These are phyloP conservation scores for Xylocampa areola DNA, from an alignment of 2,888 invertebrate genomes.

Conservation along the genomic window DNA sequence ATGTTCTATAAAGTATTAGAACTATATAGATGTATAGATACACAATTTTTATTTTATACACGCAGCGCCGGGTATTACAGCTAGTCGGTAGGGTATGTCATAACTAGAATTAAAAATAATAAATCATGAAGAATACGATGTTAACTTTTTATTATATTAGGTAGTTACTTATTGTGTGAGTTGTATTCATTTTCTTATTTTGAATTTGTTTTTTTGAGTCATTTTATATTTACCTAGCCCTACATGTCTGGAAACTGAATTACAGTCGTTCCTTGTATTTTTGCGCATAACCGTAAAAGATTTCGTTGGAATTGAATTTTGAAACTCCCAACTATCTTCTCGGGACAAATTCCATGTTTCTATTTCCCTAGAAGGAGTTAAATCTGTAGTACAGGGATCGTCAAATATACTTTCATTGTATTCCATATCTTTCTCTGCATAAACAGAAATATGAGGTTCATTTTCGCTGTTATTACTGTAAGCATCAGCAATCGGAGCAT, in stretches of 20 bases:
- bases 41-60: no score
- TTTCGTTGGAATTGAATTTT: slow-evolving; percentile 37
- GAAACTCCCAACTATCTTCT: slow-evolving; percentile 51
- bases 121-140: no score
- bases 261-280: slow-evolving; percentile 38
- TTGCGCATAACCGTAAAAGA: slow-evolving; percentile 59
- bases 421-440: slow-evolving; percentile 13
- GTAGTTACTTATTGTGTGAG: not conserved
- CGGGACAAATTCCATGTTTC: slow-evolving; percentile 74
- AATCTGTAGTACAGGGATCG: slow-evolving; percentile 43
- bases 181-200: slow-evolving; percentile 50
- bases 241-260: slow-evolving; percentile 34
- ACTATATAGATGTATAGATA: no score
- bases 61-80: no score
- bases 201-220: slow-evolving; percentile 67
- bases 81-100: no score
- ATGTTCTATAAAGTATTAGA: no score
- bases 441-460: slow-evolving; percentile 4
- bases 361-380: slow-evolving; percentile 67
- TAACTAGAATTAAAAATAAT: no score
- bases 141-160: not conserved
- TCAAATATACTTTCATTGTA: slow-evolving; percentile 55
- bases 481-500: slow-evolving; percentile 1
- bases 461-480: slow-evolving; percentile 1
- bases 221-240: slow-evolving; percentile 74